phyloP scores from a whole-genome alignment of 2,797 vertebrate species.

The Amblyopsis hoosieri region DNA sequence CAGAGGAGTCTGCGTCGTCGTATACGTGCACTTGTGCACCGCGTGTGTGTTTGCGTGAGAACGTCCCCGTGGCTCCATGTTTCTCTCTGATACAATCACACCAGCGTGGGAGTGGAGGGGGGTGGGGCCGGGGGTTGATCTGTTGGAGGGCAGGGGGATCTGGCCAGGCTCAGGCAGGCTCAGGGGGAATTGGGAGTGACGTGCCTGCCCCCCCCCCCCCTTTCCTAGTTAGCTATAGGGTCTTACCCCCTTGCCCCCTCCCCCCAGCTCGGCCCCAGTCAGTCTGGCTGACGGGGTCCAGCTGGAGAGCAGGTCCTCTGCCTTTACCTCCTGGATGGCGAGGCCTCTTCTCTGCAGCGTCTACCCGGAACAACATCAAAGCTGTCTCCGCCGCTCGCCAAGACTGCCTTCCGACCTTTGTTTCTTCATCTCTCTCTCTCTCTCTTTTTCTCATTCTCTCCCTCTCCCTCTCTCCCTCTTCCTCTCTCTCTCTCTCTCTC shows the following conservation, averaged over 20 bases:
- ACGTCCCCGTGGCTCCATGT: no score
- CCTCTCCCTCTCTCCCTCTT: constrained; percentile 9
- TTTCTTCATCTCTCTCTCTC: constrained; percentile 30
- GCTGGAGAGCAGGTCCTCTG: constrained; percentile 63
- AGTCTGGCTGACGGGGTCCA: constrained; percentile 76
- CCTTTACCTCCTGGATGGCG: constrained; percentile 23
- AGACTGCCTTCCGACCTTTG: not conserved
- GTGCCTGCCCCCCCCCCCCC: constrained; percentile 56
- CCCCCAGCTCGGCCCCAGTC: constrained; percentile 4
- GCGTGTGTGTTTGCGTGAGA: no score
- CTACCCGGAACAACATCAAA: constrained; percentile 50
- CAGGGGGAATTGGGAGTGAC: constrained; percentile 70
- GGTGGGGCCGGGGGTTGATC: constrained; percentile 50
- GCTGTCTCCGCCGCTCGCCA: constrained; percentile 1
- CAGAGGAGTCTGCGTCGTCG: constrained; percentile 53
- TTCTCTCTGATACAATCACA: no score
- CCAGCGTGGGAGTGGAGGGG: constrained; percentile 30
- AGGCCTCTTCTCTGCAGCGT: constrained; percentile 31
- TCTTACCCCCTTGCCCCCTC: constrained; percentile 19
- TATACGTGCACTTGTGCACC: no score
- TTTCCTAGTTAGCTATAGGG: constrained; percentile 38
- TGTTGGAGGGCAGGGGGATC: constrained; percentile 48
- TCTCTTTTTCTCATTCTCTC: constrained; percentile 12
- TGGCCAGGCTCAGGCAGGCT: constrained; percentile 70
- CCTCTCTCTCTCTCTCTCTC: not conserved